Evolutionary conservation across 2,797 vertebrate species (phyloP).

Genomic region (Artibeus lituratus): DNA sequence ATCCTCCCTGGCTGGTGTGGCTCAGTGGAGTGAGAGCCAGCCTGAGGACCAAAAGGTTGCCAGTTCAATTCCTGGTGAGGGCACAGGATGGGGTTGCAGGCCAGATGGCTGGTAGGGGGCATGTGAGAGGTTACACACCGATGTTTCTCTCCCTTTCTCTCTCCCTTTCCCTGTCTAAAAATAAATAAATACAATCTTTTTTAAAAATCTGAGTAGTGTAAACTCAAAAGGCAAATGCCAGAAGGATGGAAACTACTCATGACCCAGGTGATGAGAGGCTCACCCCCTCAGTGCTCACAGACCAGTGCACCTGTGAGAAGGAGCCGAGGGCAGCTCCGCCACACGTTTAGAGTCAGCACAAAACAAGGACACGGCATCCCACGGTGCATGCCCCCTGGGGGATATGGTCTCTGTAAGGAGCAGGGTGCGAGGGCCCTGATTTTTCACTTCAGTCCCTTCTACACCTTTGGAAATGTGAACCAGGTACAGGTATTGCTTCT

Average conservation of each 20-base stretch:
- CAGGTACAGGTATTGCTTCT: not conserved
- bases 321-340: not conserved
- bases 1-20: too few species aligned
- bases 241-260: not conserved
- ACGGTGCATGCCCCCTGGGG: not conserved
- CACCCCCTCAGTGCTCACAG: not conserved
- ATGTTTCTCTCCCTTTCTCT: too few species aligned
- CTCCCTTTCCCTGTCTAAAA: too few species aligned
- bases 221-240: not conserved
- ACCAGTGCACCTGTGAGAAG: not conserved
- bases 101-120: too few species aligned
- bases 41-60: too few species aligned
- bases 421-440: not conserved
- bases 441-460: not conserved
- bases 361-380: not conserved
- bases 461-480: not conserved
- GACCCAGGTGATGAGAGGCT: not conserved
- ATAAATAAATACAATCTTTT: not conserved
- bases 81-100: too few species aligned
- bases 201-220: not conserved
- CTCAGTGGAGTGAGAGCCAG: too few species aligned
- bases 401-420: not conserved
- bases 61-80: too few species aligned
- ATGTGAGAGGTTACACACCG: too few species aligned
- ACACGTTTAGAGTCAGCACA: not conserved